A percentile compares a stretch with the other conserved stretches of the same genome.
Evolutionary conservation across 2,888 invertebrate species (phyloP).

Genomic region (Blomia tropicalis): DNA sequence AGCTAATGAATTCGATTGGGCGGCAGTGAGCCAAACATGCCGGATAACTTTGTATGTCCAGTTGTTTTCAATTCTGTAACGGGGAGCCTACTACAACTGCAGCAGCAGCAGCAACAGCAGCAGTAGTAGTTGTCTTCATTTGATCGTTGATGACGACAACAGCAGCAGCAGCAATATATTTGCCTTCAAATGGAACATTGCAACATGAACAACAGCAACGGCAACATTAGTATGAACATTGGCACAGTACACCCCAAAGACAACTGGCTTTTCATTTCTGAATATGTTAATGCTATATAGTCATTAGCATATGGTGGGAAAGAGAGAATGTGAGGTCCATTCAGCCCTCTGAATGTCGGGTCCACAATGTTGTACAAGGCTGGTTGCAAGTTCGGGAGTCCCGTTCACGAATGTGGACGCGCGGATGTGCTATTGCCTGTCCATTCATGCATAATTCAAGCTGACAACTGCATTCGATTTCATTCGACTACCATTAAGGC

Average conservation of each 20-base stretch:
- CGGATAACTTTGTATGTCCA: not conserved
- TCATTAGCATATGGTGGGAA: conserved; percentile 13
- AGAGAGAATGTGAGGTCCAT: not conserved
- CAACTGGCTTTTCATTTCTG: too few relatives aligned
- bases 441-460: conserved; percentile 12
- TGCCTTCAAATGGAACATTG: not conserved
- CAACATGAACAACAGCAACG: too few relatives aligned
- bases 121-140: not conserved
- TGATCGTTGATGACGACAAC: not conserved
- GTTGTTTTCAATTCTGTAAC: not conserved
- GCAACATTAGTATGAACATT: too few relatives aligned
- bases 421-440: not conserved
- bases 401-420: too few relatives aligned
- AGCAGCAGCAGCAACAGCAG: not conserved
- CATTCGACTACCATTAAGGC: not conserved
- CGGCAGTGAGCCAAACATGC: conserved; percentile 10
- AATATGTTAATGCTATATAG: conserved; percentile 12
- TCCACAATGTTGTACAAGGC: too few relatives aligned
- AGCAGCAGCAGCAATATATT: not conserved
- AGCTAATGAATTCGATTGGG: conserved; percentile 11
- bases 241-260: too few relatives aligned
- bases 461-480: not conserved
- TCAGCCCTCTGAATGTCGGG: too few relatives aligned
- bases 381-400: too few relatives aligned
- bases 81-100: not conserved